Base-by-base conservation (phyloP, 2,888 invertebrate genomes). In the Parthenolecanium corni region DNA sequence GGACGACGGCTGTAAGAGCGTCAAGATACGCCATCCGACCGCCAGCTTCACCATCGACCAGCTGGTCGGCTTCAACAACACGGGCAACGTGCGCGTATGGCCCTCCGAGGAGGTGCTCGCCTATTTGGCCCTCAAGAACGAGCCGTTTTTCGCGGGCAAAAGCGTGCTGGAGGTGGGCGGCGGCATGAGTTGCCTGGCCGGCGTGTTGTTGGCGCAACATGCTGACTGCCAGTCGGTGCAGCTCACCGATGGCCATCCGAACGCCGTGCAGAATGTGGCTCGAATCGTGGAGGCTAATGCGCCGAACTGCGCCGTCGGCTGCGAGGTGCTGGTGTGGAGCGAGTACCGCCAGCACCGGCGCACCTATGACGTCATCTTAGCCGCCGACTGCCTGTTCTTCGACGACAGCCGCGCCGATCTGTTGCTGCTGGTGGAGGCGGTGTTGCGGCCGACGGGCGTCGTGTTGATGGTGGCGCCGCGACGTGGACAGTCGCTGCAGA, bases 161-260 rank as follows among this genome's bases (percentile, higher is more conserved):
- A 78, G 76, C 70, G 80, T 89, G 24, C 76, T 87, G 69, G 89
- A 89, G 72, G 75, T 89, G 47, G 89, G 89, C 2, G 89, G 89
- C 18, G 89, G 89, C 2, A 89, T 89, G 85, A 86, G 88, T 20
- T 87, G 87, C 68, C 75, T 89, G 31, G 86, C 87, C 6, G 89
- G 88, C 1, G 74, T 89, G 14, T 79, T 86, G 71, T 77, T 81
- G 54, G 83, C 85, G 64, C 83, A 84, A 70, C 83, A 82, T 69
- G 80, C 82, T 63, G 75, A 77, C 53, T 80, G 85, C 0, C 76
- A 76, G 67, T 75, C 77, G 23, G 82, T 89, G 3, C 79, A 82
- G 66, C 75, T 89, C 38, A 86, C 88, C 14, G 89, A 89, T 72
- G 89, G 89, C 38, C 89, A 89, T 74, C 79, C 79, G 69, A 78